Conservation (phyloP, 2,888 invertebrate genomes). For the Dusona sp. region DNA sequence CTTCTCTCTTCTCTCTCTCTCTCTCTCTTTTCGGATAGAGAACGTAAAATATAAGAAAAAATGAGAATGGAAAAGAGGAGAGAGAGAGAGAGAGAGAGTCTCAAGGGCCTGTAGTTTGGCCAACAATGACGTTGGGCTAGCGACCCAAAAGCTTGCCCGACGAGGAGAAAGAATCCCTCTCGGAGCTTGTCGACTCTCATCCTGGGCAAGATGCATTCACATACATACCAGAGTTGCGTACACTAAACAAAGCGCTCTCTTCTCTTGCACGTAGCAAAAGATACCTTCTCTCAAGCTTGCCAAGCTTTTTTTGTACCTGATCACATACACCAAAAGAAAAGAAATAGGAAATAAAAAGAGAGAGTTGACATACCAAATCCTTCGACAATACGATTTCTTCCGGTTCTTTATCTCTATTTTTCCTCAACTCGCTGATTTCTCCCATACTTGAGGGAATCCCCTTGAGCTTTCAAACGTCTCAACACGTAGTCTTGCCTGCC, state of each 20-base stretch:
- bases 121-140: constrained; percentile 75
- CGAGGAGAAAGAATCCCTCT: constrained; percentile 54
- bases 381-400: constrained; percentile 23
- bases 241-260: constrained; percentile 1
- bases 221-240: constrained; percentile 13
- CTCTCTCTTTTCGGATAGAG: neutral
- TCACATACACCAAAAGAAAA: constrained; percentile 5
- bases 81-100: constrained; percentile 64
- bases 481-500: constrained; percentile 25
- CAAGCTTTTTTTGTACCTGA: constrained; percentile 3
- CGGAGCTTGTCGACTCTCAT: constrained; percentile 46
- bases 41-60: neutral
- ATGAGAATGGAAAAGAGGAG: constrained; percentile 12
- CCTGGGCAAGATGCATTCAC: constrained; percentile 50
- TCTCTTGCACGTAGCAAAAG: neutral
- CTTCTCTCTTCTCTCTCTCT: constrained; percentile 23
- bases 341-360: constrained; percentile 7
- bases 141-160: constrained; percentile 42
- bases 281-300: neutral
- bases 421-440: constrained; percentile 9
- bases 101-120: constrained; percentile 79
- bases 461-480: constrained; percentile 22
- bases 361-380: constrained; percentile 29
- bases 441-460: constrained; percentile 20
- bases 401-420: constrained; percentile 11